These are phyloP conservation scores for Anguilla pacifica DNA, from an alignment of 2,797 vertebrate genomes.

Conservation along the genomic window DNA sequence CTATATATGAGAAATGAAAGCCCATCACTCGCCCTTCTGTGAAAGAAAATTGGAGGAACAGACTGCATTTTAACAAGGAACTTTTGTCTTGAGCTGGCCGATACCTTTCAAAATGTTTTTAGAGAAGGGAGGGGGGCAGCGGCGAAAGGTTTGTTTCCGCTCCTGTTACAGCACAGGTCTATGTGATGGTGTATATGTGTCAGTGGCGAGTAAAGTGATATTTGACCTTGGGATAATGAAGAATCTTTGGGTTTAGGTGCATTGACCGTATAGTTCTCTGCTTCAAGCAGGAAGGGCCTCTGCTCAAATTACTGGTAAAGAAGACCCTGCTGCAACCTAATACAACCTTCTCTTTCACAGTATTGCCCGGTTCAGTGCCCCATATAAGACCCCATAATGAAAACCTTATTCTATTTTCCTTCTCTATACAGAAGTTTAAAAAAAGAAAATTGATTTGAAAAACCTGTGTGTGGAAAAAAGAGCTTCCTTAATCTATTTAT, in stretches of 20 bases:
- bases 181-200: constrained; percentile 14
- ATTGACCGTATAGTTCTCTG: neutral
- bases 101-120: neutral
- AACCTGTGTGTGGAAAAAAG: neutral
- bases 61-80: neutral
- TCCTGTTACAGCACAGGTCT: neutral
- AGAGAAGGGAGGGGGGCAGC: neutral
- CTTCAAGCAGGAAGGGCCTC: neutral
- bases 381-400: neutral
- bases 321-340: constrained; percentile 20
- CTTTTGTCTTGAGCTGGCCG: neutral
- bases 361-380: neutral
- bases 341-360: constrained; percentile 11
- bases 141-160: neutral
- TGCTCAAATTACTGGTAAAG: constrained; percentile 32
- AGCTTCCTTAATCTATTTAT: neutral
- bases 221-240: constrained; percentile 29
- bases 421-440: neutral
- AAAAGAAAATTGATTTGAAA: neutral
- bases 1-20: neutral
- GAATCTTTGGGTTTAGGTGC: neutral
- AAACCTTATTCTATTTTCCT: neutral
- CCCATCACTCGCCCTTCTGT: neutral
- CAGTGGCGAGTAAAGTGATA: constrained; percentile 36
- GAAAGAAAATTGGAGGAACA: neutral